These are phyloP conservation scores for Melitaea athalia DNA, from an alignment of 2,888 invertebrate species.

Conservation along the genomic window DNA sequence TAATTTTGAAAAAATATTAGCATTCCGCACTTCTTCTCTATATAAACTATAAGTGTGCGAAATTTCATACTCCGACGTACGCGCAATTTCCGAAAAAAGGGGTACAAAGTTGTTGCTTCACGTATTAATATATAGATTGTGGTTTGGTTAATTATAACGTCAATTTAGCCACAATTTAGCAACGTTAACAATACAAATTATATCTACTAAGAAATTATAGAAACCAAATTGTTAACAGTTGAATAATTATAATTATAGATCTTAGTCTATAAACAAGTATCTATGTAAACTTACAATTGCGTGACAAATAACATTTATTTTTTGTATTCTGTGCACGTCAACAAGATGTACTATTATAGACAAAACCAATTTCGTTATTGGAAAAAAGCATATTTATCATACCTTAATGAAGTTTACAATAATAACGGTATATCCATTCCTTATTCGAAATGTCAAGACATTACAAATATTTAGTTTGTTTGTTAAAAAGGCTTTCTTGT, in stretches of 20 bases:
- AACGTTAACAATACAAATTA: no score
- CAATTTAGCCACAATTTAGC: no score
- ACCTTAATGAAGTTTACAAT: slow-evolving; percentile 4
- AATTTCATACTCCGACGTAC: no score
- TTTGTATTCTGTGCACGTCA: not conserved
- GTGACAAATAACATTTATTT: slow-evolving; percentile 1
- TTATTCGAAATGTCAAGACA: slow-evolving; percentile 19
- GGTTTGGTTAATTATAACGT: no score
- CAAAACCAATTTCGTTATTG: not conserved
- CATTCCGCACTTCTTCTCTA: no score
- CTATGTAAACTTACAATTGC: not conserved
- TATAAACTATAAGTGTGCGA: no score
- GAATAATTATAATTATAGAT: no score
- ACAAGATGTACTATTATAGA: not conserved
- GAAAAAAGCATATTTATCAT: not conserved
- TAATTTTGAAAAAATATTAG: no score
- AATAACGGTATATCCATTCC: slow-evolving; percentile 5
- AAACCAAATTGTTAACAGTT: not conserved
- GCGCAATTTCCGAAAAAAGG: no score
- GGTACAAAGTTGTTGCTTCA: no score
- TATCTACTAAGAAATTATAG: not conserved
- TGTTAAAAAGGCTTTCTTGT: slow-evolving; percentile 15
- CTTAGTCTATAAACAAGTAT: no score
- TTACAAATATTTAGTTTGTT: slow-evolving; percentile 22
- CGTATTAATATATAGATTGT: no score